Evolutionary conservation across 2,888 invertebrate species (phyloP).

Genomic region (Macrophya annulata): DNA sequence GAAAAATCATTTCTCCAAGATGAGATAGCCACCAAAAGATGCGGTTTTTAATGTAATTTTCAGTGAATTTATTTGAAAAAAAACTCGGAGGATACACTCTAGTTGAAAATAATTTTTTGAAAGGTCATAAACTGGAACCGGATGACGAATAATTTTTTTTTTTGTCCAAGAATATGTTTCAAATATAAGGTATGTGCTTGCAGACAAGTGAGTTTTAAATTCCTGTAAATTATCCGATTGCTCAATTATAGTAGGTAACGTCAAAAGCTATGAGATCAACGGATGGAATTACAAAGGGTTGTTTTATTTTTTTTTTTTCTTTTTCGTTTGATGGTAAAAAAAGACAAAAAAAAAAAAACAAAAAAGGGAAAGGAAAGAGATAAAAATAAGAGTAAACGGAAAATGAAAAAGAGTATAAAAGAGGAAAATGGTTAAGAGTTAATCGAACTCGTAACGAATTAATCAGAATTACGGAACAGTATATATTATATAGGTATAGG

Average conservation of each 20-base stretch:
- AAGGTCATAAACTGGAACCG: too few species aligned
- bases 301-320: not conserved
- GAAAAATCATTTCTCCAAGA: too few species aligned
- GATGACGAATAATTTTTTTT: too few species aligned
- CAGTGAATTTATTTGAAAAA: too few species aligned
- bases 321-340: not conserved
- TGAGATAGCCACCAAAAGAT: too few species aligned
- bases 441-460: not conserved
- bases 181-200: too few species aligned
- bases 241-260: slow-evolving; percentile 39
- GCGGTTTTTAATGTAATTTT: too few species aligned
- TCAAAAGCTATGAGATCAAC: slow-evolving; percentile 35
- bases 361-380: not conserved
- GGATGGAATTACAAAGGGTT: slow-evolving; percentile 38
- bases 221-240: slow-evolving; percentile 3
- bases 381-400: not conserved
- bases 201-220: slow-evolving; percentile 18
- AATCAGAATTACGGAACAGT: not conserved
- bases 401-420: not conserved
- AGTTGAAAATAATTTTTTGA: too few species aligned
- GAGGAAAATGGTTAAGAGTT: too few species aligned
- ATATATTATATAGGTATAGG: too few species aligned
- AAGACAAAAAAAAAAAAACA: not conserved
- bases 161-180: too few species aligned
- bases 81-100: too few species aligned